Evolutionary conservation across 2,113 vertebrate genomes (phyloP), one percentile per base, ranked within the genome.

Genomic region (Pedetes capensis): DNA sequence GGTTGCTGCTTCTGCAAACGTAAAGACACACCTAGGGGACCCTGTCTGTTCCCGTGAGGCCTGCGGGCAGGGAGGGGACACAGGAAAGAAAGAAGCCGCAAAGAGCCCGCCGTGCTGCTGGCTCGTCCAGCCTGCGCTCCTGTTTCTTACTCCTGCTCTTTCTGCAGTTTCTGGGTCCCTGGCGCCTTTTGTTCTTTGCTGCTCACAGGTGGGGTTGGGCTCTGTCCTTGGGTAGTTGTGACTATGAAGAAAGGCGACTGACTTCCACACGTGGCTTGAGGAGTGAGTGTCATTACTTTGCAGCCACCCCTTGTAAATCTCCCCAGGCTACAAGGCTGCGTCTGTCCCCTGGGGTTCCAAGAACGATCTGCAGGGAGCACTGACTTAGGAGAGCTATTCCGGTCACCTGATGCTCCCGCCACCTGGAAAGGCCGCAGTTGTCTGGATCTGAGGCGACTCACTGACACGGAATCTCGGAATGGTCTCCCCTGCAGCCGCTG

Each of bases 321-420:
- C 95, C 55, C 23, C 71, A 89, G 88, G 74, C 80, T 80, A 49
- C 57, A 72, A 94, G 25, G 16, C 1, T 0, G 13, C 13, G 17
- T 44, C 1, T 51, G 76, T 91, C 44, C 69, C 74, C 63, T 85
- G 74, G 0, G 5, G 76, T 94, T 85, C 76, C n/a, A 23, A 47
- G 14, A 88, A 93, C 90, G 69, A 8, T 68, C 8, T 5, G 3
- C 47, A 0, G 44, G 0, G 2, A 42, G 71, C n/a, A 2, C 72
- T 91, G 95, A 94, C 96, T n/a, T n/a, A 89, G 74, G 93, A 95
- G 82, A 76, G 93, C 92, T 92, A 91, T 97, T 95, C 37, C 27
- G 32, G 37, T 66, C 78, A 53, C 37, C n/a, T 85, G 93, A 96
- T 76, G 95, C 88, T 69, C n/a, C 89, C 95, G 3, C 74, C 51